Conservation (phyloP, 2,888 invertebrate genomes). For the Odontocolon sp. region DNA sequence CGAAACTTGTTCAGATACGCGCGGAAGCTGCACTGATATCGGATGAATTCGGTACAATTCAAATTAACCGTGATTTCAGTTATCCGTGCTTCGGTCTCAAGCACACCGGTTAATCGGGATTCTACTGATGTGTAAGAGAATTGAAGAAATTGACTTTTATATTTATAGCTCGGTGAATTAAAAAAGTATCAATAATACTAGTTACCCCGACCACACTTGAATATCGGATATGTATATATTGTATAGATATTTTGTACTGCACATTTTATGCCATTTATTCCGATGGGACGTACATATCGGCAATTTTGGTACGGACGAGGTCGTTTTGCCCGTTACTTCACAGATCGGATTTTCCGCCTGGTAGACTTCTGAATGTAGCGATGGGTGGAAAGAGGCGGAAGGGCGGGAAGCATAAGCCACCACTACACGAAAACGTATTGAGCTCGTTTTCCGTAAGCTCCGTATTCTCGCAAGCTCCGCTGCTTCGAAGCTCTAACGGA, state of each 20-base stretch:
- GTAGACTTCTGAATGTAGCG: slow-evolving; percentile 32
- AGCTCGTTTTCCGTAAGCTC: slow-evolving; percentile 40
- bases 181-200: no score
- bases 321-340: slow-evolving; percentile 29
- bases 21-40: no score
- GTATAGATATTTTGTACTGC: slow-evolving; percentile 2
- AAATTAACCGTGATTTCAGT: no score
- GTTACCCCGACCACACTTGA: no score
- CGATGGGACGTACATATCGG: neutral
- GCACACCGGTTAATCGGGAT: no score
- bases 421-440: slow-evolving; percentile 38
- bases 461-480: slow-evolving; percentile 14
- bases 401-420: slow-evolving; percentile 35
- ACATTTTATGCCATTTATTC: slow-evolving; percentile 31
- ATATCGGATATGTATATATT: slow-evolving; percentile 14
- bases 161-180: no score
- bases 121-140: no score
- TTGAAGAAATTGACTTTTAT: no score
- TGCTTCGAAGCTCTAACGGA: slow-evolving; percentile 22
- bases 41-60: no score
- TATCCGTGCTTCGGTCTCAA: no score
- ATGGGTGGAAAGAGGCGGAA: slow-evolving; percentile 3
- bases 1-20: no score
- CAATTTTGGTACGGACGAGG: neutral
- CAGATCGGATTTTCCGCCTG: slow-evolving; percentile 49